Base-by-base conservation (phyloP, 1,140 invertebrate genomes). In the Psix sp. region DNA sequence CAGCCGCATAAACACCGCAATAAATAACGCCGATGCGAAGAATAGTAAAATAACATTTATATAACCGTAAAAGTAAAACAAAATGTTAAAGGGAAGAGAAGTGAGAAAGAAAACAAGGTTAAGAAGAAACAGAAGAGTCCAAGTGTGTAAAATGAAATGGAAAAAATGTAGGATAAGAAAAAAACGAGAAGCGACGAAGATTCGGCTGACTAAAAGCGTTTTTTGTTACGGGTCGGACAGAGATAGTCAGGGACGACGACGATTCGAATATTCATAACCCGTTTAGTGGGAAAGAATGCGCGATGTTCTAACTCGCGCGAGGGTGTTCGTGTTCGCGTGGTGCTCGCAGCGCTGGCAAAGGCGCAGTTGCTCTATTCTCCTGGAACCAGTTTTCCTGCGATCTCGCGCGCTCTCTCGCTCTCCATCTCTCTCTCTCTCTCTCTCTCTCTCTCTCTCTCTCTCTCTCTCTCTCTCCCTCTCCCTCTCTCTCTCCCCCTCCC, bases 351-450 rank as follows among this genome's bases (percentile, higher is more conserved):
- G 75, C 73, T 80, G 76, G 70, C 77, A 79, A 62, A 62, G 57
- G 51, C 59, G 67, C 80, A 81, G 83, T 81, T 84, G 79, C 81
- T 86, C 82, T 86, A 86, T 86, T 84, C 83, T 82, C 74, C 77
- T 82, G 84, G 82, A 87, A 87, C 84, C 84, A 86, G 85, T 87
- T 86, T 87, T 87, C 81, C 82, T 85, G 77, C 57, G 77, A 48
- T 49, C 26, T 24, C 39, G 33, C 16, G 40, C 2, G 16, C n/a
- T n/a, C n/a, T n/a, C n/a, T n/a, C n/a, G n/a, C n/a, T n/a, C n/a
- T n/a, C n/a, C n/a, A n/a, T n/a, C n/a, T n/a, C n/a, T n/a, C n/a
- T n/a, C n/a, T n/a, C n/a, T n/a, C n/a, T n/a, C n/a, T n/a, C n/a
- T n/a, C n/a, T n/a, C n/a, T n/a, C n/a, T n/a, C n/a, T n/a, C n/a